A percentile compares a stretch with the other conserved stretches of the same genome.
Evolutionary conservation across 2,888 invertebrate genomes (phyloP).

Genomic region (Stictocephala bisonia): DNA sequence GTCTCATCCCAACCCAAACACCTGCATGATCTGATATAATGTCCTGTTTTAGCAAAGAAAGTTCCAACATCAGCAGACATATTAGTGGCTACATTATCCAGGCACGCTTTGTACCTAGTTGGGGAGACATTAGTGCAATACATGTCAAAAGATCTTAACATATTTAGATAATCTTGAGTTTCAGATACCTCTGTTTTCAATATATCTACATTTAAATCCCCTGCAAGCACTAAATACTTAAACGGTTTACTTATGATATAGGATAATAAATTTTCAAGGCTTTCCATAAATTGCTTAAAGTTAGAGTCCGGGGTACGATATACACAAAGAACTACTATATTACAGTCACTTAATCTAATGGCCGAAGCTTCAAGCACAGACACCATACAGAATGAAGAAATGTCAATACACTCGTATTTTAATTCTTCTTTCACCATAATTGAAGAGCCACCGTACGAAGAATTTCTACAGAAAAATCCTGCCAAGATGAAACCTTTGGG

Average conservation of each 20-base stretch:
- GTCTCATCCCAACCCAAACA: too few relatives aligned
- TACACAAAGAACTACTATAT: constrained; percentile 21
- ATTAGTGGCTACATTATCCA: too few relatives aligned
- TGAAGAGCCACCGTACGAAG: constrained; percentile 19
- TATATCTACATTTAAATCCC: constrained; percentile 16
- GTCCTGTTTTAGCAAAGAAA: too few relatives aligned
- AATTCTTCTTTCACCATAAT: constrained; percentile 1
- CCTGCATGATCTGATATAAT: too few relatives aligned
- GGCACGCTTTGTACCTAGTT: too few relatives aligned
- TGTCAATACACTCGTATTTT: background rate
- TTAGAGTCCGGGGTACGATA: constrained; percentile 18
- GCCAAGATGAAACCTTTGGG: constrained; percentile 17
- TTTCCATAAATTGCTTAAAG: constrained; percentile 2
- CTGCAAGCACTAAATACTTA: background rate
- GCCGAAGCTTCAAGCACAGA: background rate
- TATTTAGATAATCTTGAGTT: too few relatives aligned
- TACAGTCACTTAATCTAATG: background rate
- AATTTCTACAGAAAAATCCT: background rate
- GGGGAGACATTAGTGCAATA: too few relatives aligned
- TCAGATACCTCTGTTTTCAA: too few relatives aligned
- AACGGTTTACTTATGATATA: background rate
- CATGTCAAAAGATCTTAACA: too few relatives aligned
- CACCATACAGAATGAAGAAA: background rate
- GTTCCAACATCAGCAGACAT: too few relatives aligned
- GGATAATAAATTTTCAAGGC: background rate